phyloP scores from a whole-genome alignment of 2,113 vertebrate species.

The Pachycephala philippinensis region DNA sequence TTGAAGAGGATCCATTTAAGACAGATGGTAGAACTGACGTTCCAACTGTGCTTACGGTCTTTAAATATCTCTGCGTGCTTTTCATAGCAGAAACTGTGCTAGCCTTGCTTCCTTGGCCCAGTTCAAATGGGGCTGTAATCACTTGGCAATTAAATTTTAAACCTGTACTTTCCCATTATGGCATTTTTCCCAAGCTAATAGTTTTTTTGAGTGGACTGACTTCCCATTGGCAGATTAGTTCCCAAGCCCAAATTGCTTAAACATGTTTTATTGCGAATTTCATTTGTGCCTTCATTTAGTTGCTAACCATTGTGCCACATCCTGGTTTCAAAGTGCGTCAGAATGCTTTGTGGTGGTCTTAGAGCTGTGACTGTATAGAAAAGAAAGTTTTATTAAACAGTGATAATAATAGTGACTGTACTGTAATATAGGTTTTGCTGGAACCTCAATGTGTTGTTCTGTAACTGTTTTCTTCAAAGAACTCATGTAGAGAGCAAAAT shows the following conservation, averaged over 20 bases:
- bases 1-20: background rate
- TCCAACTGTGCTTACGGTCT: background rate
- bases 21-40: background rate
- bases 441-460: background rate
- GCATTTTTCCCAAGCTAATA: background rate
- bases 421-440: background rate
- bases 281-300: background rate
- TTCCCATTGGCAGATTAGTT: background rate
- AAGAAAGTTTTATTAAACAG: conserved; percentile 1
- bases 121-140: background rate
- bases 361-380: background rate
- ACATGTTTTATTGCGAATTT: background rate
- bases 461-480: background rate
- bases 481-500: background rate
- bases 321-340: background rate
- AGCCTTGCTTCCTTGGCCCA: background rate
- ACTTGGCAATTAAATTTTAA: background rate
- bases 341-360: background rate
- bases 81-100: background rate
- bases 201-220: background rate
- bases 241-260: background rate
- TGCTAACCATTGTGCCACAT: background rate
- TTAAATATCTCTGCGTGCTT: background rate
- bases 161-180: background rate
- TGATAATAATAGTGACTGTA: background rate